Conservation (phyloP, 2,888 invertebrate genomes). For the Drosophila prostipennis region DNA sequence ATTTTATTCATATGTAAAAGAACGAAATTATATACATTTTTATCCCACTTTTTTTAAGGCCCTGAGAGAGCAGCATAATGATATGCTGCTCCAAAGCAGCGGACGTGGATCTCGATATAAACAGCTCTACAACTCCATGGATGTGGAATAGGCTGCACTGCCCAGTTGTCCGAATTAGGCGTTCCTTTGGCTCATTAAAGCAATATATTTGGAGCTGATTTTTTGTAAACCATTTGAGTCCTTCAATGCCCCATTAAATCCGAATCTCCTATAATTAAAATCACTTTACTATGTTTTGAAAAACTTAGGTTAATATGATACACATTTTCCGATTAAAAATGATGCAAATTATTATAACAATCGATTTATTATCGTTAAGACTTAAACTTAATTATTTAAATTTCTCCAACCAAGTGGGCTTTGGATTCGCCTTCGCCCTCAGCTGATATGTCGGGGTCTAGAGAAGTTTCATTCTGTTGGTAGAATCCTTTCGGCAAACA, state of each 20-base stretch:
- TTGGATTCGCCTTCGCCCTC: neutral
- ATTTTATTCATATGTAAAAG: neutral
- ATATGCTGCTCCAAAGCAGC: constrained; percentile 78
- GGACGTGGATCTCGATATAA: constrained; percentile 81
- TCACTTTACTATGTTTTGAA: neutral
- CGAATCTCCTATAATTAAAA: constrained; percentile 22
- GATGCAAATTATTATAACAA: neutral
- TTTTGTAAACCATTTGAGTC: constrained; percentile 6
- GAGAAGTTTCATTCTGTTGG: constrained; percentile 17
- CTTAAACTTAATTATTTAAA: neutral
- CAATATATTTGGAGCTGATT: constrained; percentile 36
- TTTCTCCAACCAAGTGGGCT: constrained; percentile 17
- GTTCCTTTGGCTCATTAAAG: constrained; percentile 26
- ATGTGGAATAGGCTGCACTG: constrained; percentile 63
- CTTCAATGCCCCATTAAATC: neutral
- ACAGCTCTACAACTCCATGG: constrained; percentile 82
- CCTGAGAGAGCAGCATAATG: constrained; percentile 77
- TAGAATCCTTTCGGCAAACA: constrained; percentile 42
- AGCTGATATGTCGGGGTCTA: neutral
- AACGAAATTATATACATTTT: neutral
- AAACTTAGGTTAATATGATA: constrained; percentile 6
- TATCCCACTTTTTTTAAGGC: constrained; percentile 47
- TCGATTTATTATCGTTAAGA: neutral
- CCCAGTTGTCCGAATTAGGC: neutral
- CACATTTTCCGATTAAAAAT: neutral